phyloP scores from a whole-genome alignment of 2,113 vertebrate species.

The Noturus placidus region DNA sequence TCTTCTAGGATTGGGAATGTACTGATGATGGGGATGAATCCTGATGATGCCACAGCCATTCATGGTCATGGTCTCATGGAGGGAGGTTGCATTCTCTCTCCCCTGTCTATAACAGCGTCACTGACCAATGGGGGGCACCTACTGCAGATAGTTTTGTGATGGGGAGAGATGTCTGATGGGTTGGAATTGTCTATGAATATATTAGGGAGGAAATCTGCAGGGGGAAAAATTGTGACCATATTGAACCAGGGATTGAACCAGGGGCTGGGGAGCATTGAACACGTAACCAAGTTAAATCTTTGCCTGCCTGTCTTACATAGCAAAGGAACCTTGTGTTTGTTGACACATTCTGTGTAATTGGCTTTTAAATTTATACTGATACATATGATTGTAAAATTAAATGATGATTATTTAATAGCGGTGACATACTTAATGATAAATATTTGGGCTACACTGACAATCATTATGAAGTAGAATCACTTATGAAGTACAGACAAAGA shows the following conservation, averaged over 20 bases:
- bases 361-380: not conserved
- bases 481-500: not conserved
- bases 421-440: not conserved
- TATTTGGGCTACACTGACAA: not conserved
- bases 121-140: not conserved
- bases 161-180: not conserved
- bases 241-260: not conserved
- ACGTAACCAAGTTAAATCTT: not conserved
- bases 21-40: too few relatives aligned
- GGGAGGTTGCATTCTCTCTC: not conserved
- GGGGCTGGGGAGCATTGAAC: not conserved
- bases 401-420: not conserved
- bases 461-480: too few relatives aligned
- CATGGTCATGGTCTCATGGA: not conserved
- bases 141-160: too few relatives aligned
- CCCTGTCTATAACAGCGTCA: not conserved
- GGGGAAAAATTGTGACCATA: too few relatives aligned
- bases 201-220: not conserved
- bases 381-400: not conserved
- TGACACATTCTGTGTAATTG: not conserved
- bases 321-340: not conserved
- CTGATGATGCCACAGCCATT: too few relatives aligned
- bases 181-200: not conserved
- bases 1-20: slow-evolving; percentile 20
- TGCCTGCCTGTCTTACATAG: not conserved